Base-by-base conservation (phyloP, 2,113 vertebrate genomes). In the Psittacula cyanocephala region DNA sequence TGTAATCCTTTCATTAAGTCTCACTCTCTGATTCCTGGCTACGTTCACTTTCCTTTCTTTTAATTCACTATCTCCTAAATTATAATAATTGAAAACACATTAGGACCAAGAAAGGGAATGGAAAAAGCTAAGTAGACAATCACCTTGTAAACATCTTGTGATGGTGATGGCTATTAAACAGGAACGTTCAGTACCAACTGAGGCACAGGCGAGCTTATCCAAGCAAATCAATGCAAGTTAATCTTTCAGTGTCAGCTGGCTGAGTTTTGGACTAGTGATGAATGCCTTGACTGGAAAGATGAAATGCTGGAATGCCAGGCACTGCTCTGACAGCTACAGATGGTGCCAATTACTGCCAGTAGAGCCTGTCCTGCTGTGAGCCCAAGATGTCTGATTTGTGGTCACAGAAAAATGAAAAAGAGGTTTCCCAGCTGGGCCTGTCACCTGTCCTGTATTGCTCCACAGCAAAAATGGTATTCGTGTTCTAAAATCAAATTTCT, bases 171-270 rank as follows among this genome's bases (percentile, higher is more conserved):
- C 96, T 97, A 82, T 97, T 97, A 98, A 97, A 97, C 93, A 97
- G 96, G 92, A 96, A 97, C 15, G 80, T 87, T 96, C 79, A 69
- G 95, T 93, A 97, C 97, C 97, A 96, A 97, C 94, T 83, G 96
- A 97, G 97, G 97, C 97, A 97, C 96, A 94, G 95, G 94, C 89
- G 52, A 98, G 97, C 97, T 98, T 98, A 98, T 98, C 98, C 98
- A 98, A 98, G 98, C 98, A 98, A 98, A 98, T 98, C 98, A 98
- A 98, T 98, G 98, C 97, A 97, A 98, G 98, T 98, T 98, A 98
- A 98, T 98, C 98, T 98, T 98, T 97, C 98, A 97, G 97, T 98
- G 98, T 98, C 98, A 98, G 97, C 97, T 98, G 98, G 97, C 97
- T 98, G 96, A 97, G 97, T 98, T 98, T 98, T 98, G 97, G 97